These are phyloP conservation scores for Aporophyla lueneburgensis DNA, from an alignment of 2,888 invertebrate species.

Conservation along the genomic window DNA sequence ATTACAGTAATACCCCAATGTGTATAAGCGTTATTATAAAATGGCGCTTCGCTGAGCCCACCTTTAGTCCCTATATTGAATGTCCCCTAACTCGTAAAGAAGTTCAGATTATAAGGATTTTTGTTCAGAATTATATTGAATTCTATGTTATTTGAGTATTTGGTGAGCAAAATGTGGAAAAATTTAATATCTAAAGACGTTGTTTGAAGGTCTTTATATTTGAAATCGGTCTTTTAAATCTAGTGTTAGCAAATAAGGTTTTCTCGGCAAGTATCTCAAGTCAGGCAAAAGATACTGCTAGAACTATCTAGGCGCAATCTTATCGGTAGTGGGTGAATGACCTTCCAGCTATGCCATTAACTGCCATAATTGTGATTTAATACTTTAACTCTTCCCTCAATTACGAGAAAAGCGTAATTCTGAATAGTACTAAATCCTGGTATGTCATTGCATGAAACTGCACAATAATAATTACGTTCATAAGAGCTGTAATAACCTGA, in stretches of 20 bases:
- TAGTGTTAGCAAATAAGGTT: neutral
- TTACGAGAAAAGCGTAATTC: slow-evolving; percentile 28
- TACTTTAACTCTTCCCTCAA: slow-evolving; percentile 8
- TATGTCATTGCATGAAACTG: slow-evolving; percentile 29
- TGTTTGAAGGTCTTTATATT: neutral
- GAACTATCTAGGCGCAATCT: neutral
- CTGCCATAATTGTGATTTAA: neutral
- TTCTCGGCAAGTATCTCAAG: slow-evolving; percentile 6
- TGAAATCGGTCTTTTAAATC: slow-evolving; percentile 4
- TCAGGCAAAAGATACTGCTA: neutral
- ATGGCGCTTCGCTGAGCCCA: slow-evolving; percentile 58
- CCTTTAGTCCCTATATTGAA: slow-evolving; percentile 66
- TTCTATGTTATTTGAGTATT: slow-evolving; percentile 32
- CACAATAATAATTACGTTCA: slow-evolving; percentile 44
- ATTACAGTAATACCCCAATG: slow-evolving; percentile 72
- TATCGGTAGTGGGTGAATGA: slow-evolving; percentile 3
- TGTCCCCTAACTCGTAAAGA: slow-evolving; percentile 66
- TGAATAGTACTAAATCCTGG: slow-evolving; percentile 18
- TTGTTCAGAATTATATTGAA: slow-evolving; percentile 40
- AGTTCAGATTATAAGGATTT: slow-evolving; percentile 63
- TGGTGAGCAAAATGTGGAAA: slow-evolving; percentile 25
- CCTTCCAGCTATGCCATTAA: slow-evolving; percentile 4
- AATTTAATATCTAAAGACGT: slow-evolving; percentile 18
- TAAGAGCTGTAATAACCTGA: slow-evolving; percentile 45
- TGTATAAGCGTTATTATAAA: slow-evolving; percentile 68